Base-by-base conservation (phyloP, 2,888 invertebrate genomes). In the Nemotelus pantherinus region DNA sequence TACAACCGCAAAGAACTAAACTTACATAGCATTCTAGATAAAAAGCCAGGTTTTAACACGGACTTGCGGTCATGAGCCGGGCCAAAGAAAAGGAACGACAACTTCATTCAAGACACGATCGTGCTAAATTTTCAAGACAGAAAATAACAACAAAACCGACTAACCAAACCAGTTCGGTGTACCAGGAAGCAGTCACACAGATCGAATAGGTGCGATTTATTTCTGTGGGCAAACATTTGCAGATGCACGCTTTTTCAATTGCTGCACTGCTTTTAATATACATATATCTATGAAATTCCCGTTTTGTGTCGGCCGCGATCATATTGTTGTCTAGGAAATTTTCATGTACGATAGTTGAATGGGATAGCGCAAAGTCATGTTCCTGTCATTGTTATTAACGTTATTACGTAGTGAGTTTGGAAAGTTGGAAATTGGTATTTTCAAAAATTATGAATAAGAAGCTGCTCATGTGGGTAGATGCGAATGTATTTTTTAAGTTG, bases 361-460 rank as follows among this genome's bases (percentile, higher is more conserved):
- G 68, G 7, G 41, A 47, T 50, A 57, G 57, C 44, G 57, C 58
- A 72, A 47, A 58, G 45, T 72, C 72, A 58, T 58, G 72, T 58
- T 72, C 72, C 45, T 72, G 71, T 71, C 71, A 57, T 71, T 71
- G 57, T 71, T 71, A 71, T 71, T 71, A 71, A 71, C 55, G 45
- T 57, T 60, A 58, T 58, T 72, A 72, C 58, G 72, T 57, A 55
- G 58, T 25, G 25, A 45, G 72, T 72, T 41, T 72, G 45, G 4
- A 50, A 39, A 58, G 60, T 57, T 25, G 25, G 58, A 60, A 58
- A 47, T 60, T 45, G 58, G 45, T 72, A 72, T 72, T 58, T 58
- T 72, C 41, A 41, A 68, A 72, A 60, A 9, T 72, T 60, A 72
- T 57, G 58, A 48, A 25, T 25, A 25, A 25, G 25, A 25, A 25